Evolutionary conservation across 2,888 invertebrate genomes (phyloP).

Genomic region (Morinoia aosen): DNA sequence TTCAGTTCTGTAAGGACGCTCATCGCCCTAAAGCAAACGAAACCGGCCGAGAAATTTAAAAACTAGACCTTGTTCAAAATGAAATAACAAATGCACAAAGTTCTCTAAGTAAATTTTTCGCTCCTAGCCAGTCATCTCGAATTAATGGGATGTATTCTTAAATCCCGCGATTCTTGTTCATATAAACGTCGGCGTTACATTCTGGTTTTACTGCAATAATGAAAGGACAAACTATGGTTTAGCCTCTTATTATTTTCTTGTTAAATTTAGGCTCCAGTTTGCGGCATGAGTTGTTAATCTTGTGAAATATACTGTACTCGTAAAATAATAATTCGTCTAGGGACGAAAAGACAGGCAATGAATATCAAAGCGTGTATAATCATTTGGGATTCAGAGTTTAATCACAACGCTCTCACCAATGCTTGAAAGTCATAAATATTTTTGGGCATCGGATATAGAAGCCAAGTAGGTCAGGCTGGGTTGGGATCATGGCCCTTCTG

Average conservation of each 20-base stretch:
- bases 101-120: background rate
- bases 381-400: background rate
- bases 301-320: background rate
- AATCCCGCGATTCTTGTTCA: background rate
- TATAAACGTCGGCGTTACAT: background rate
- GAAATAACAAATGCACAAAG: background rate
- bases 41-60: background rate
- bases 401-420: background rate
- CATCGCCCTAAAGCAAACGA: background rate
- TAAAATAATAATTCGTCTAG: background rate
- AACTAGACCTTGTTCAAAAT: background rate
- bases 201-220: background rate
- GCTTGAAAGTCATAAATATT: background rate
- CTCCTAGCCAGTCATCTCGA: background rate
- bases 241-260: background rate
- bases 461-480: background rate
- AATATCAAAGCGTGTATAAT: background rate
- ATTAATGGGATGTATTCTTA: background rate
- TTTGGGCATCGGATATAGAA: background rate
- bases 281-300: background rate
- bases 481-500: background rate
- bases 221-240: background rate
- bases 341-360: background rate
- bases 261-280: background rate
- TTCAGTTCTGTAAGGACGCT: background rate